phyloP scores from a whole-genome alignment of 2,888 invertebrate genomes.

The Cosmia trapezina region DNA sequence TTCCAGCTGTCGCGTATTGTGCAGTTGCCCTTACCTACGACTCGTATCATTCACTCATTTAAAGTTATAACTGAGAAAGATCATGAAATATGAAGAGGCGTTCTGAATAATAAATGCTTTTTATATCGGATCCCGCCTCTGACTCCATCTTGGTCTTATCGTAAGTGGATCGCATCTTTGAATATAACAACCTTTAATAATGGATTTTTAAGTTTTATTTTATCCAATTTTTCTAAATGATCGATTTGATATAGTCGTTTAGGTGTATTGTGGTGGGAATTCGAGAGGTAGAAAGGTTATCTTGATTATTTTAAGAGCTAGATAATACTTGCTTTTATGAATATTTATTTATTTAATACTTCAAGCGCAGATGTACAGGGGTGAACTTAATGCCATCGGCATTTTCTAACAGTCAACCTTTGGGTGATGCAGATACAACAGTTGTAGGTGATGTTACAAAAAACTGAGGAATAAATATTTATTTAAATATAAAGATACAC shows the following conservation, averaged over 20 bases:
- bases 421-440: no score
- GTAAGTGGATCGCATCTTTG: constrained; percentile 72
- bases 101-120: constrained; percentile 81
- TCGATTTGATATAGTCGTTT: constrained; percentile 66
- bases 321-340: not conserved
- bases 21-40: constrained; percentile 25
- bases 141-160: constrained; percentile 72
- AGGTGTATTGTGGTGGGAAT: constrained; percentile 39
- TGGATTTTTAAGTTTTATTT: constrained; percentile 75
- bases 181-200: constrained; percentile 65
- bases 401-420: no score
- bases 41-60: constrained; percentile 73
- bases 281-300: constrained; percentile 24
- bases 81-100: constrained; percentile 72
- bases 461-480: no score
- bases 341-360: not conserved
- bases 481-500: no score
- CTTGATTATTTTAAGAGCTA: constrained; percentile 4
- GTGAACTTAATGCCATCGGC: no score
- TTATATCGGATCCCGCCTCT: constrained; percentile 76
- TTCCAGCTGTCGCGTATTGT: constrained; percentile 6
- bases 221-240: constrained; percentile 73
- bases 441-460: no score
- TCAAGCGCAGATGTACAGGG: no score
- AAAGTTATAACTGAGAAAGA: constrained; percentile 72